Evolutionary conservation across 92 coral and sea anemone genomes (phyloP).

Genomic region (Zoanthus solanderi): DNA sequence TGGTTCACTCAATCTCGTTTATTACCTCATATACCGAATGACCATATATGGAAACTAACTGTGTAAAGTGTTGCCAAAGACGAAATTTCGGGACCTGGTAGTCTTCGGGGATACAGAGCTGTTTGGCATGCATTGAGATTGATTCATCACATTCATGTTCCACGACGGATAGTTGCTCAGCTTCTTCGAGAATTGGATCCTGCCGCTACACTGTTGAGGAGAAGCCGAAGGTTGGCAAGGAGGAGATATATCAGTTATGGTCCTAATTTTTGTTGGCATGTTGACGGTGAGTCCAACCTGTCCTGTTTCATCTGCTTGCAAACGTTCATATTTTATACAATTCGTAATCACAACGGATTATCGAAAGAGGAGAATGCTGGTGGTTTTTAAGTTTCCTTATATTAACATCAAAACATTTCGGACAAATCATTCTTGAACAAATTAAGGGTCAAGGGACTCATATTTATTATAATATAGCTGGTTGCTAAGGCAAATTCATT

Average conservation of each 20-base stretch:
- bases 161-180: conserved; percentile 38
- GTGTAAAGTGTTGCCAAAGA: background rate
- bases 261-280: conserved; percentile 65
- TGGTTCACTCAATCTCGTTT: too few relatives aligned
- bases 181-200: conserved; percentile 59
- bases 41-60: too few relatives aligned
- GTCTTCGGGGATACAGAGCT: conserved; percentile 56
- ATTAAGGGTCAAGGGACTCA: conserved; percentile 4
- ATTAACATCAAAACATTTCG: conserved; percentile 16
- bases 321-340: conserved; percentile 8
- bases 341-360: background rate
- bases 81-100: conserved; percentile 49
- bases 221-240: conserved; percentile 55
- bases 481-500: conserved; percentile 9
- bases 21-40: too few relatives aligned
- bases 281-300: conserved; percentile 48
- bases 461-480: conserved; percentile 14
- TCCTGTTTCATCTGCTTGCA: background rate
- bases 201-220: conserved; percentile 32
- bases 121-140: conserved; percentile 61
- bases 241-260: conserved; percentile 50
- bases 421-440: background rate
- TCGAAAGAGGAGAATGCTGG: background rate
- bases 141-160: conserved; percentile 50
- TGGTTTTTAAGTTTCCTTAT: background rate